Percentiles rank a stretch among this genome's conserved stretches.
These are phyloP conservation scores for Crypturellus tataupa DNA, from an alignment of 2,797 vertebrate species.

Conservation along the genomic window DNA sequence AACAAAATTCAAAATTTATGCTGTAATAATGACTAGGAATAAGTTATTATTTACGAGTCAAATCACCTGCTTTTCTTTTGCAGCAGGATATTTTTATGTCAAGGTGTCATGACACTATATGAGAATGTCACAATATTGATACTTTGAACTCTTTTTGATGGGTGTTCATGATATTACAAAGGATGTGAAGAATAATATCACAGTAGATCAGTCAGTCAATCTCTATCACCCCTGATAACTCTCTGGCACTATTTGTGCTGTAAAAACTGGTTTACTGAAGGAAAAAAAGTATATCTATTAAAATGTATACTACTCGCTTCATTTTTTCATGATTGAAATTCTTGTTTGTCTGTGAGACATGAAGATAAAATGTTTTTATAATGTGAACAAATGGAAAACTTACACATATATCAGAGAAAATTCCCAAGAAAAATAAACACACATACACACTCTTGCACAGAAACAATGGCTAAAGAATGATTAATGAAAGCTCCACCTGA, in stretches of 20 bases:
- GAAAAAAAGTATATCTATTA: too few species aligned
- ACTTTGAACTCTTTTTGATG: neutral
- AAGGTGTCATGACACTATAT: neutral
- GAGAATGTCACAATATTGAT: neutral
- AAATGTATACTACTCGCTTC: neutral
- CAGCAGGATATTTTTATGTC: neutral
- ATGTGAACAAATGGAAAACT: neutral
- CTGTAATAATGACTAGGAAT: neutral
- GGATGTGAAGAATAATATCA: neutral
- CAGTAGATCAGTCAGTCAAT: neutral
- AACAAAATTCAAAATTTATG: neutral
- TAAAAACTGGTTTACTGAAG: neutral
- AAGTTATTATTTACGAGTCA: neutral
- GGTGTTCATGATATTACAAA: neutral
- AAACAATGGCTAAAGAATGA: neutral
- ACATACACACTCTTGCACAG: fast-evolving
- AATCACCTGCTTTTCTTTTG: neutral
- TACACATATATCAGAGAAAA: neutral
- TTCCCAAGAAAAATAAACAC: neutral
- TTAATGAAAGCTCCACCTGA: neutral
- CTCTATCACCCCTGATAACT: neutral
- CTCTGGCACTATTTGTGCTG: neutral
- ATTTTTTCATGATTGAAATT: neutral
- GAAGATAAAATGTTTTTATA: neutral
- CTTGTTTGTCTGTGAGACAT: neutral